phyloP scores from a whole-genome alignment of 30 jellyfish, hydroid and myxozoan genomes.

The Aurelia aurita complex sp. Pacific region DNA sequence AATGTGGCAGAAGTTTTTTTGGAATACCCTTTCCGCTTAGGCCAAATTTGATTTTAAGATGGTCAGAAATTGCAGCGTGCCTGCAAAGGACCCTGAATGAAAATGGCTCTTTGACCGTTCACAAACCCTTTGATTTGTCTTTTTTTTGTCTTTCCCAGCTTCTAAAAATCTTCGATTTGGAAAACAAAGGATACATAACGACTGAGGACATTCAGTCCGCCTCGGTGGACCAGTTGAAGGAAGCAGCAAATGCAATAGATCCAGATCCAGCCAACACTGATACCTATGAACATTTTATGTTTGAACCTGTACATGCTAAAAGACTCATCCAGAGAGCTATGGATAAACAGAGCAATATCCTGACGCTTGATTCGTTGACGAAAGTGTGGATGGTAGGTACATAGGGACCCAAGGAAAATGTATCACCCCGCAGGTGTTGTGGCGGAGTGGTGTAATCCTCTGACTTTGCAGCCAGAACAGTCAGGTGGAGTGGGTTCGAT shows the following conservation, averaged over 20 bases:
- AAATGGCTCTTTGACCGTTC: too few relatives aligned
- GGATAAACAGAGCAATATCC: slow-evolving; percentile 2
- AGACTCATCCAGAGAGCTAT: slow-evolving; percentile 13
- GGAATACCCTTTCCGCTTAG: too few relatives aligned
- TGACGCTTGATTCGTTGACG: slow-evolving; percentile 1
- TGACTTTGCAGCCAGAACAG: too few relatives aligned
- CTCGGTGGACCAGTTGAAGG: slow-evolving; percentile 35
- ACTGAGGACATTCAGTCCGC: slow-evolving; percentile 27
- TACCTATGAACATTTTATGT: slow-evolving; percentile 27
- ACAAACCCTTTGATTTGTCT: too few relatives aligned
- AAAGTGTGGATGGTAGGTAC: slow-evolving; percentile 44
- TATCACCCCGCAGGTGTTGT: too few relatives aligned
- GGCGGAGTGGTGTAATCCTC: too few relatives aligned
- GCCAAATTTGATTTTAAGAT: too few relatives aligned
- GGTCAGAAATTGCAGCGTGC: too few relatives aligned
- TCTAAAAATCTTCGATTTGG: slow-evolving; percentile 24
- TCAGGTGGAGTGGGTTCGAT: too few relatives aligned
- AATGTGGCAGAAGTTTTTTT: too few relatives aligned
- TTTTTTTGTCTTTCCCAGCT: slow-evolving; percentile 15
- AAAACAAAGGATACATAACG: slow-evolving; percentile 29
- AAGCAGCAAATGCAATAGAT: slow-evolving; percentile 51
- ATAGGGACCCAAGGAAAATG: too few relatives aligned
- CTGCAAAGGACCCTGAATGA: too few relatives aligned
- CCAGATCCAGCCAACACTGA: slow-evolving; percentile 63
- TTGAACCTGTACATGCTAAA: slow-evolving; percentile 31